Percentiles rank a stretch among this genome's conserved stretches.
Evolutionary conservation across 2,113 vertebrate genomes (phyloP).

Genomic region (Istiophorus platypterus): DNA sequence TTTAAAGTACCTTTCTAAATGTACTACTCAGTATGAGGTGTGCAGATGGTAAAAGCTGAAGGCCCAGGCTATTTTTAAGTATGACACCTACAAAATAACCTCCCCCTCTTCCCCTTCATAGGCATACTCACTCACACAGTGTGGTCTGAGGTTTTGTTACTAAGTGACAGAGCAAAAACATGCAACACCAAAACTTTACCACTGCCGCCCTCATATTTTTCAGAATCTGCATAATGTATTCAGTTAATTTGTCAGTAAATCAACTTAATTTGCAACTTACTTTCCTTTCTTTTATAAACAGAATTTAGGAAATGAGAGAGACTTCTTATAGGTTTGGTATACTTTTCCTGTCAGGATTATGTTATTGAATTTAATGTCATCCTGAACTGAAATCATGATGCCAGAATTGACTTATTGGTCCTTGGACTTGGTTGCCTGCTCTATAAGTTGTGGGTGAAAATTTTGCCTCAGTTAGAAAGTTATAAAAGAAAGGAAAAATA

Average conservation of each 20-base stretch:
- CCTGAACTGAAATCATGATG: conserved; percentile 46
- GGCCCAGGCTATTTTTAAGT: conserved; percentile 62
- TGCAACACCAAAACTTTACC: conserved; percentile 46
- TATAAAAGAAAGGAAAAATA: not conserved
- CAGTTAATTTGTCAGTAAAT: not conserved
- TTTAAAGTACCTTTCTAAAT: not conserved
- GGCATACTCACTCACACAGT: conserved; percentile 51
- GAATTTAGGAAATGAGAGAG: not conserved
- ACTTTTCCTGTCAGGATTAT: not conserved
- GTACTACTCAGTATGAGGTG: conserved; percentile 1
- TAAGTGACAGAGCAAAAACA: conserved; percentile 62
- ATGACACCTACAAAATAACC: conserved; percentile 37
- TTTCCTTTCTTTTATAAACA: not conserved
- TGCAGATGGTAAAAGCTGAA: conserved; percentile 22
- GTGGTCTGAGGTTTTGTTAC: conserved; percentile 79
- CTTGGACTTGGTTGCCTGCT: conserved; percentile 69
- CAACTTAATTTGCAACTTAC: not conserved
- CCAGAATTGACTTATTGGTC: conserved; percentile 42
- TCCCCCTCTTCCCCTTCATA: conserved; percentile 20
- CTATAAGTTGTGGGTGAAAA: conserved; percentile 39
- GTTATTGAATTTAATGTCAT: not conserved
- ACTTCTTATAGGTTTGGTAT: not conserved
- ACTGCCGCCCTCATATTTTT: conserved; percentile 32
- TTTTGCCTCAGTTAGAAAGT: conserved; percentile 21
- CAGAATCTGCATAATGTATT: conserved; percentile 26